Conservation (phyloP, 2,888 invertebrate genomes). For the Drosophila siamana region DNA sequence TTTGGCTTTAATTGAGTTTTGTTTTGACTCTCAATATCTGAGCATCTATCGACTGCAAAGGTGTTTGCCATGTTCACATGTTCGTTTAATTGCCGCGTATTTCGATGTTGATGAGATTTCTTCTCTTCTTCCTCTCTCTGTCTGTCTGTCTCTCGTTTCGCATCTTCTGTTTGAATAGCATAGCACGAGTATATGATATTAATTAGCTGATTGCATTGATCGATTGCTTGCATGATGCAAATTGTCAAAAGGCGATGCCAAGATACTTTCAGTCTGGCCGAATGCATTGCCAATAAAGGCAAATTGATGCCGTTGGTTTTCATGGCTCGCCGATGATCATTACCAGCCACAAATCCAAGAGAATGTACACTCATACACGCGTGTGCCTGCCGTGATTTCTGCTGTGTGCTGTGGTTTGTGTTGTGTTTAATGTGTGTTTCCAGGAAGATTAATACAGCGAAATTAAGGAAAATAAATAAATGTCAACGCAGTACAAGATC, state of each 20-base stretch:
- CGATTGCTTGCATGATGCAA: conserved; percentile 74
- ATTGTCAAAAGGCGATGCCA: conserved; percentile 64
- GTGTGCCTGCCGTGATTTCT: conserved; percentile 25
- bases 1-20: conserved; percentile 71
- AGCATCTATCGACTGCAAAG: conserved; percentile 31
- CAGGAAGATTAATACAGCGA: conserved; percentile 85
- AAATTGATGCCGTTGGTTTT: conserved; percentile 61
- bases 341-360: conserved; percentile 41
- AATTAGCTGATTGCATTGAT: conserved; percentile 71
- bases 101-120: conserved; percentile 45
- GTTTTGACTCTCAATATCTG: conserved; percentile 36
- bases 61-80: conserved; percentile 48
- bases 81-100: conserved; percentile 59
- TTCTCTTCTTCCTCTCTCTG: background rate
- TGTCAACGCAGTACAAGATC: conserved; percentile 86
- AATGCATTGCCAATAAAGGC: conserved; percentile 55
- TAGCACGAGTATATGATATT: conserved; percentile 57
- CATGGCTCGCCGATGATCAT: conserved; percentile 57
- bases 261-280: conserved; percentile 15
- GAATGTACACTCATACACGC: conserved; percentile 12
- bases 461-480: conserved; percentile 86
- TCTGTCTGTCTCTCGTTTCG: background rate
- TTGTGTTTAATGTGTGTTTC: conserved; percentile 77
- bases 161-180: conserved; percentile 17
- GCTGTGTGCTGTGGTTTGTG: conserved; percentile 26